Conservation (phyloP, 2,113 vertebrate species). For the Nipponia nippon region DNA sequence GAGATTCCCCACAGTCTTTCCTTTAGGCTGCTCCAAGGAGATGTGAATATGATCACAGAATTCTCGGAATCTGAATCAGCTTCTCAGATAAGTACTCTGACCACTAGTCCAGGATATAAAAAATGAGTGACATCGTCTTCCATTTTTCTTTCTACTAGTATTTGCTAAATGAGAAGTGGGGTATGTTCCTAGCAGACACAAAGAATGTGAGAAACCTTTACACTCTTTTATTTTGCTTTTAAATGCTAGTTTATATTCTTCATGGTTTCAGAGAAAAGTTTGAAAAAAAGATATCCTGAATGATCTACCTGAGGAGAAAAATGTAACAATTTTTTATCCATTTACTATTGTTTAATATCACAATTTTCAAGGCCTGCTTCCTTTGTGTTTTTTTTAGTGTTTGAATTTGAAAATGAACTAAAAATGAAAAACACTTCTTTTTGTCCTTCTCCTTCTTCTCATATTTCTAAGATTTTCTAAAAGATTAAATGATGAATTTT, state of each 20-base stretch:
- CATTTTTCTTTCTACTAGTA: neutral
- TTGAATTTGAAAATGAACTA: neutral
- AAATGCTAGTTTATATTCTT: neutral
- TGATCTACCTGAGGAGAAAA: neutral
- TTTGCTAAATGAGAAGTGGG: neutral
- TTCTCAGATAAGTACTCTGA: neutral
- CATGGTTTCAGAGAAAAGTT: neutral
- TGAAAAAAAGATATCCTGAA: neutral
- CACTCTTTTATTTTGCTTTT: neutral
- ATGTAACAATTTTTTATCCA: neutral
- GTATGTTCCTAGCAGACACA: neutral
- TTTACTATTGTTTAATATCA: neutral
- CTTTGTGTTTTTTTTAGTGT: neutral
- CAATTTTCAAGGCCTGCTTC: neutral
- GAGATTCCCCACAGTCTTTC: neutral
- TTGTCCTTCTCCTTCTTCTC: neutral
- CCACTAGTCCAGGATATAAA: neutral
- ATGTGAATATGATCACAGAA: neutral
- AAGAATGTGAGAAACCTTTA: neutral
- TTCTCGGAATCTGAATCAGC: neutral
- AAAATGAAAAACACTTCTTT: neutral
- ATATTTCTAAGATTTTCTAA: neutral
- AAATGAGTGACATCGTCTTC: neutral
- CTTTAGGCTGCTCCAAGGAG: neutral
- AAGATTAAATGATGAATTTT: neutral